Evolutionary conservation across 2,888 invertebrate genomes (phyloP).

Genomic region (Sussaba pulchella): DNA sequence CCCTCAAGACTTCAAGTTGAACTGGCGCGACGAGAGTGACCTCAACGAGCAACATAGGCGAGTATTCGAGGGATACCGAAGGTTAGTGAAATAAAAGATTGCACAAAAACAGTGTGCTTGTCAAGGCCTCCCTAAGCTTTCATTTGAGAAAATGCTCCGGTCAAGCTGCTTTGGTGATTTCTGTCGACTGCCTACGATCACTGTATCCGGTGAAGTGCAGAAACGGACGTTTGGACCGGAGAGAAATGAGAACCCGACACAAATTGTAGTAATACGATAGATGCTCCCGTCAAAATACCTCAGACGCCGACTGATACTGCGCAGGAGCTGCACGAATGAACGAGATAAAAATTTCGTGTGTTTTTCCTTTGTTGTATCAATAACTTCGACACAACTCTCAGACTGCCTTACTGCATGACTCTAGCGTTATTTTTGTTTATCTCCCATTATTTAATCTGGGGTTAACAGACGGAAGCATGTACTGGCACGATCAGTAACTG

Average conservation of each 20-base stretch:
- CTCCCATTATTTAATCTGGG: background rate
- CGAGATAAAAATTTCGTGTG: slow-evolving; percentile 2
- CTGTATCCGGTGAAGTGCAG: background rate
- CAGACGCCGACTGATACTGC: background rate
- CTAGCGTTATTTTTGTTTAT: background rate
- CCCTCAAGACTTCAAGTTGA: background rate
- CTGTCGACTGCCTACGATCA: slow-evolving; percentile 1
- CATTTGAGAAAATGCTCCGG: slow-evolving; percentile 17
- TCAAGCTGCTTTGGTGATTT: slow-evolving; percentile 21
- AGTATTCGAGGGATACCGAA: slow-evolving; percentile 23
- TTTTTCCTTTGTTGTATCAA: too few species aligned
- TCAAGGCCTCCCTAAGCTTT: slow-evolving; percentile 6
- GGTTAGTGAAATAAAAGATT: background rate
- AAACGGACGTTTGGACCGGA: slow-evolving; percentile 3
- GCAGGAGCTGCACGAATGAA: slow-evolving; percentile 2
- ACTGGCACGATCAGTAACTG: slow-evolving; percentile 17
- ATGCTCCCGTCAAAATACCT: slow-evolving; percentile 13
- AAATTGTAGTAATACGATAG: slow-evolving; percentile 1
- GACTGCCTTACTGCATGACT: background rate
- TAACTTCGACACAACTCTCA: background rate
- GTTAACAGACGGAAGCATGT: background rate
- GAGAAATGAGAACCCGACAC: too few species aligned
- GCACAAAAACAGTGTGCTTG: slow-evolving; percentile 20
- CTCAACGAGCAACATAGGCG: slow-evolving; percentile 8
- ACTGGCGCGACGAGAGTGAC: background rate